phyloP scores from a whole-genome alignment of 2,113 vertebrate species.

The Oxyruncus cristatus region DNA sequence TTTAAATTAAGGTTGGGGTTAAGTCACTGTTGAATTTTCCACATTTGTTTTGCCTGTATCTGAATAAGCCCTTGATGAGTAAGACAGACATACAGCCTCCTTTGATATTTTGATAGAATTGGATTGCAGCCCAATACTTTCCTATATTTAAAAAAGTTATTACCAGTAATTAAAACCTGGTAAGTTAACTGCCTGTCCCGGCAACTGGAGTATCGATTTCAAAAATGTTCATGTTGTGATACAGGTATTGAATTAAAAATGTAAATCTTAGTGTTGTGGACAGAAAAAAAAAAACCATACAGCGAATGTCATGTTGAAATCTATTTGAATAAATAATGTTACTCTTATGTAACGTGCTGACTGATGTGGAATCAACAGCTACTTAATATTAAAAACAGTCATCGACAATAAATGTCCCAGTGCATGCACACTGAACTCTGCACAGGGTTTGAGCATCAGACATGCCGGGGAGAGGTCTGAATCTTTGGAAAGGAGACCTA shows the following conservation, averaged over 20 bases:
- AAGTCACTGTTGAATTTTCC: neutral
- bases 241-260: neutral
- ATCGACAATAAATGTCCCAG: neutral
- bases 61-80: neutral
- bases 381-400: neutral
- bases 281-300: neutral
- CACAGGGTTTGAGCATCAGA: constrained; percentile 7
- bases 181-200: neutral
- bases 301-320: neutral
- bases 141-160: neutral
- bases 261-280: neutral
- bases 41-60: neutral
- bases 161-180: neutral
- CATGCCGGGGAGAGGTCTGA: neutral
- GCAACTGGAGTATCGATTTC: neutral
- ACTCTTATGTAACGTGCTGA: constrained; percentile 41
- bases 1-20: neutral
- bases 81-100: neutral
- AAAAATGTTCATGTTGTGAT: neutral
- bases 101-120: neutral
- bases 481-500: constrained; percentile 27
- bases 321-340: constrained; percentile 53
- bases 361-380: constrained; percentile 50
- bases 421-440: neutral
- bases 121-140: neutral